Evolutionary conservation across 1,140 invertebrate genomes (phyloP).

Genomic region (Hyposmocoma kahamanoa): DNA sequence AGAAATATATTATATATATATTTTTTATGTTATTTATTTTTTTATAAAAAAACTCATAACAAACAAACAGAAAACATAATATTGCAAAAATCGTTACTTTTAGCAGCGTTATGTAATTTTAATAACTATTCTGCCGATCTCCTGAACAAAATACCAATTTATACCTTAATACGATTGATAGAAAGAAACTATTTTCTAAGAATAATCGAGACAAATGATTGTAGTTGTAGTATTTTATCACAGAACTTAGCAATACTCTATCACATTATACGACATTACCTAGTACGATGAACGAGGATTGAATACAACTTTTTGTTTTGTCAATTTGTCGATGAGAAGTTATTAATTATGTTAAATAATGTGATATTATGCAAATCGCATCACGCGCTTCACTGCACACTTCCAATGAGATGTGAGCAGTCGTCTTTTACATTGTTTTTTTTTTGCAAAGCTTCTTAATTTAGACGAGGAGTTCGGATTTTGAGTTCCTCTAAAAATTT

Average conservation of each 20-base stretch:
- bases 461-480: not conserved
- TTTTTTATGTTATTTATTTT: no score
- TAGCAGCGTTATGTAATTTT: no score
- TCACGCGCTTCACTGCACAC: constrained; percentile 41
- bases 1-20: no score
- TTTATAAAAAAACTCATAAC: no score
- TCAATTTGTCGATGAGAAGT: constrained; percentile 41
- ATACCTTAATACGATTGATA: not conserved
- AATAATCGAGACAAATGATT: not conserved
- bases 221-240: not conserved
- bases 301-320: constrained; percentile 58
- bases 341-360: constrained; percentile 71
- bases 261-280: not conserved
- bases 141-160: no score
- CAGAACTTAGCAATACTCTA: not conserved
- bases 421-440: not conserved
- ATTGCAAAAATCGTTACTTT: no score
- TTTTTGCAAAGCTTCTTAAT: not conserved
- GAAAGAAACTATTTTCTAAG: not conserved
- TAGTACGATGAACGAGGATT: constrained; percentile 39
- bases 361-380: constrained; percentile 66
- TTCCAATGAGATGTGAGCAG: no score
- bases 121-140: no score
- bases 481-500: not conserved
- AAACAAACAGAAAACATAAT: no score